These are phyloP conservation scores for Hyphantria cunea DNA, from an alignment of 1,140 invertebrate species.

Conservation along the genomic window DNA sequence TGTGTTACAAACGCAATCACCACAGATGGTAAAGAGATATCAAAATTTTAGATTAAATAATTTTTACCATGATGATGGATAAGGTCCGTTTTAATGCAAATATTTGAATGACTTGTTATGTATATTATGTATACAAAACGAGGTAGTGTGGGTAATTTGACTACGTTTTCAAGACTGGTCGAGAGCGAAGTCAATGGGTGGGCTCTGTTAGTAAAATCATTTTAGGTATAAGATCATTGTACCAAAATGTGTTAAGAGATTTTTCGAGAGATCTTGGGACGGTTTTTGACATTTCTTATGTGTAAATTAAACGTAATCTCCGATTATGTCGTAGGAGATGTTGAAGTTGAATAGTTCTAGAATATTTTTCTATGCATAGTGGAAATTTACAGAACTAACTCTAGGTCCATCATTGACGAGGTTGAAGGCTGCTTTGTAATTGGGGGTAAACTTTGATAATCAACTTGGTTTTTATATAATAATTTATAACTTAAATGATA, in stretches of 20 bases:
- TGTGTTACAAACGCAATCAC: no score
- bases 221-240: neutral
- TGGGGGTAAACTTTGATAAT: neutral
- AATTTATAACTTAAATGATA: no score
- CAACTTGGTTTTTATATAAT: neutral
- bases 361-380: slow-evolving; percentile 1
- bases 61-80: no score
- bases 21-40: no score
- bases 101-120: no score
- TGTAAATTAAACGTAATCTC: slow-evolving; percentile 1
- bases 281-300: neutral
- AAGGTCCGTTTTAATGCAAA: no score
- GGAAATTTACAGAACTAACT: neutral
- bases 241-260: neutral
- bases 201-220: neutral
- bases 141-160: no score
- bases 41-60: no score
- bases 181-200: no score
- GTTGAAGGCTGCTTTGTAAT: slow-evolving; percentile 1
- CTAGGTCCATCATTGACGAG: neutral
- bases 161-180: no score
- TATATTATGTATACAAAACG: no score
- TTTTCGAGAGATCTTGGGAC: neutral
- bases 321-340: slow-evolving; percentile 5
- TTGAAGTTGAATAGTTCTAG: neutral